Percentiles rank a stretch among this genome's conserved stretches.
Evolutionary conservation across 2,797 vertebrate genomes (phyloP).

Genomic region (Microchirus variegatus): DNA sequence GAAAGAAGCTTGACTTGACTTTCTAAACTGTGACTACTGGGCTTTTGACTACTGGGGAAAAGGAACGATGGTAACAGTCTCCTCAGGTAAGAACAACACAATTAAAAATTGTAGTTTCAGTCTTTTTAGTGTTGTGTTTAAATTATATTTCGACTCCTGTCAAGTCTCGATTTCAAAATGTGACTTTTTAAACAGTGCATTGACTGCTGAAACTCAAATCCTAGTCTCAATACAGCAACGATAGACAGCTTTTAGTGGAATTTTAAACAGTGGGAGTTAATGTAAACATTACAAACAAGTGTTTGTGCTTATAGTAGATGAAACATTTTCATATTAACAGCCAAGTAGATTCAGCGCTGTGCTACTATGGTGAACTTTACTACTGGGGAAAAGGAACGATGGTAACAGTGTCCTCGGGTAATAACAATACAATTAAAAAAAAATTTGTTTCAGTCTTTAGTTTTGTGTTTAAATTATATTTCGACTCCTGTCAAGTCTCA

Average conservation of each 20-base stretch:
- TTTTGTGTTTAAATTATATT: neutral
- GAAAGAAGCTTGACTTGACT: slow-evolving; percentile 6
- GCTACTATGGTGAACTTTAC: slow-evolving; percentile 22
- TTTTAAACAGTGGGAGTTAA: no score
- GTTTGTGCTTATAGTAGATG: neutral
- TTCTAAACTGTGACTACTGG: slow-evolving; percentile 47
- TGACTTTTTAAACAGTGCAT: neutral
- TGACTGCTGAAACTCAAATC: neutral
- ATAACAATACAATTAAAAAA: slow-evolving; percentile 13
- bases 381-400: slow-evolving; percentile 72
- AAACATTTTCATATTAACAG: slow-evolving; percentile 25
- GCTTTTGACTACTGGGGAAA: slow-evolving; percentile 71
- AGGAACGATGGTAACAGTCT: slow-evolving; percentile 71
- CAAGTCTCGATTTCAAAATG: no score
- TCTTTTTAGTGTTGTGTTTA: slow-evolving; percentile 5
- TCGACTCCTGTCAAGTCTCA: no score
- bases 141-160: neutral
- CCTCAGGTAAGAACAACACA: slow-evolving; percentile 64
- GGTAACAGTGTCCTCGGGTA: slow-evolving; percentile 78
- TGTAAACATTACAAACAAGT: no score
- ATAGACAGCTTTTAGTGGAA: no score
- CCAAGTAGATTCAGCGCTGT: slow-evolving; percentile 5
- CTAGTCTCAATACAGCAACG: no score
- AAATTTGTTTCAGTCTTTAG: slow-evolving; percentile 7
- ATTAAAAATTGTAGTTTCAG: neutral